Evolutionary conservation across 2,797 vertebrate genomes (phyloP), one percentile per base, ranked within the genome.

Genomic region (Holocentrus rufus): DNA sequence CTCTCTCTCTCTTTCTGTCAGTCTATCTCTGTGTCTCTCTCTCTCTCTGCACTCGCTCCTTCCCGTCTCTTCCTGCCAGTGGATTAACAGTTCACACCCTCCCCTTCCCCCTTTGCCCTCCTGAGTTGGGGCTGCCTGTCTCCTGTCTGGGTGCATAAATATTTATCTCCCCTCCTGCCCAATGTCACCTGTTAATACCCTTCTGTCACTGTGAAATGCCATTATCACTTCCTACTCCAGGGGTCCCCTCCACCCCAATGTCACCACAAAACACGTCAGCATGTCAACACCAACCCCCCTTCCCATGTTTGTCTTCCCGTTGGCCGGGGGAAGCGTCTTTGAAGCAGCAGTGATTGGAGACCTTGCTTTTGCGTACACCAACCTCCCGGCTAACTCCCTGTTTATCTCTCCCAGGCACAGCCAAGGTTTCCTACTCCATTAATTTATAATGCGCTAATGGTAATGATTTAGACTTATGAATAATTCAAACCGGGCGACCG

Each of bases 391-490:
- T 75, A 60, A 80, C 82, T 85, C 83, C 71, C 65, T 83, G 82
- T 89, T 88, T 84, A 74, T 86, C 83, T 85, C 85, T 71, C 59
- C 62, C 39, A 63, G 80, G 76, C 72, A 71, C 72, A 72, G 76
- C 57, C 74, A 81, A 85, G 81, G 87, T 88, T 77, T 76, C 73
- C 67, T 62, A 39, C 69, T 76, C 68, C 67, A 82, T 89, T 89
- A 66, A 89, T 89, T 87, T 89, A 77, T 81, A 87, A 88, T 84
- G 81, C 22, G 79, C 83, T 88, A 90, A 91, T 89, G 87, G 76
- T 87, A 88, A 88, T 89, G 83, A 89, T 87, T 88, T 81, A 8
- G 5, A 18, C 47, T 82, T 69, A 87, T 91, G 82, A 84, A 90
- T 90, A 83, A 90, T 91, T 84, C 77, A 90, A 2, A 27, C 23